Base-by-base conservation (phyloP, 64 coral and sea anemone species). In the Actinia tenebrosa region DNA sequence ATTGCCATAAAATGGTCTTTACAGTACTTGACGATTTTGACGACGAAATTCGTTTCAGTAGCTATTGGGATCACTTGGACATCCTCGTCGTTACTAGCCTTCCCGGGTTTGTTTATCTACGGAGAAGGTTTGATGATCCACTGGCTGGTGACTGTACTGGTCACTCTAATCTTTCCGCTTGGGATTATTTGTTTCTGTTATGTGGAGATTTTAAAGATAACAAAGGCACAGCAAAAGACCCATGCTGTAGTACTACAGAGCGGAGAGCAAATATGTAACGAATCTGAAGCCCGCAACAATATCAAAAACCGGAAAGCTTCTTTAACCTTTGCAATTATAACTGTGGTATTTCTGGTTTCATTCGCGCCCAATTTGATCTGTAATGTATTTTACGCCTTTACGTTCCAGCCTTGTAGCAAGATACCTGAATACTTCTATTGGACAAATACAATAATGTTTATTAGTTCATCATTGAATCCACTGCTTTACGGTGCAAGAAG, bases 301-400 rank as follows among this genome's bases (percentile, higher is more conserved):
- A 81, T 81, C 79, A 59, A 85, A 18, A 85, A 85, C 83, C 22
- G 56, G 18, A 85, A 85, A 61, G 83, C 83, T 5, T 58, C 83
- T 9, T 16, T 61, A 20, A 85, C 83, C 3, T 85, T 85, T 63
- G 50, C 56, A 6, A 85, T 85, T 37, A 64, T 85, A 18, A 85
- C 60, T 45, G 83, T 4, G 19, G 60, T 85, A 5, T 60, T 85
- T 27, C n/a, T 85, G 14, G 56, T 85, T 58, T 85, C 83, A 23
- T 85, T 59, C 42, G n/a, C 60, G 17, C 83, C 83, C 4, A 83
- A 60, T 30, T 85, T 85, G 9, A 64, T 85, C 60, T 59, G 83
- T 27, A 85, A 85, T 27, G 6, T 85, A 0, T 3, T 59, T 15
- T 58, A 85, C 56, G 83, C 83, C 3, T 43, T 64, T 17, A 16